Percentiles rank a stretch among this genome's conserved stretches.
Evolutionary conservation across 2,888 invertebrate species (phyloP).

Genomic region (Dorcus hopei): DNA sequence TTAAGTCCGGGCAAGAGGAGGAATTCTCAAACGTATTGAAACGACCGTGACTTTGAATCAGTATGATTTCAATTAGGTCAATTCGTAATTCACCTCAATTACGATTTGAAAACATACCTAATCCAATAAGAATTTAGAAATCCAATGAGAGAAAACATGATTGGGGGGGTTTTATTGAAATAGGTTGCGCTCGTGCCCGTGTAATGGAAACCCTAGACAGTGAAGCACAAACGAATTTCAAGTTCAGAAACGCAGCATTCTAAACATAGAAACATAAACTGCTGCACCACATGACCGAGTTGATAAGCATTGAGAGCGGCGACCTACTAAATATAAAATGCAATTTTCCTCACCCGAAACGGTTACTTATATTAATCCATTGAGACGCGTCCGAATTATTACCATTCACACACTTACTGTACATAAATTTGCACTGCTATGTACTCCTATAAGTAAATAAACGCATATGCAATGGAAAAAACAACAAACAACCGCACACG

Average conservation of each 20-base stretch:
- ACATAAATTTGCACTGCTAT: constrained; percentile 17
- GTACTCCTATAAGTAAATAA: constrained; percentile 23
- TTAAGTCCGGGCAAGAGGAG: background rate
- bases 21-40: background rate
- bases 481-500: constrained; percentile 22
- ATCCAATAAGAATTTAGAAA: constrained; percentile 1
- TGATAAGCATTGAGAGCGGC: constrained; percentile 34
- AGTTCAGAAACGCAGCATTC: constrained; percentile 13
- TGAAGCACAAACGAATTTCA: constrained; percentile 6
- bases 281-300: constrained; percentile 37
- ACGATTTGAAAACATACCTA: background rate
- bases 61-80: background rate
- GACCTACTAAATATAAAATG: constrained; percentile 34
- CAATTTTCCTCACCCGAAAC: constrained; percentile 25
- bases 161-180: no score
- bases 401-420: constrained; percentile 15
- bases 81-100: constrained; percentile 1
- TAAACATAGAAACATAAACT: constrained; percentile 17
- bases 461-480: constrained; percentile 20
- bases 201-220: background rate
- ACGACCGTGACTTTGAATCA: constrained; percentile 1
- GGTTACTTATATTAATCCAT: constrained; percentile 19
- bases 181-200: no score
- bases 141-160: background rate
- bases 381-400: constrained; percentile 8